Evolutionary conservation across 2,888 invertebrate species (phyloP).

Genomic region (Omphaloscelis lunosa): DNA sequence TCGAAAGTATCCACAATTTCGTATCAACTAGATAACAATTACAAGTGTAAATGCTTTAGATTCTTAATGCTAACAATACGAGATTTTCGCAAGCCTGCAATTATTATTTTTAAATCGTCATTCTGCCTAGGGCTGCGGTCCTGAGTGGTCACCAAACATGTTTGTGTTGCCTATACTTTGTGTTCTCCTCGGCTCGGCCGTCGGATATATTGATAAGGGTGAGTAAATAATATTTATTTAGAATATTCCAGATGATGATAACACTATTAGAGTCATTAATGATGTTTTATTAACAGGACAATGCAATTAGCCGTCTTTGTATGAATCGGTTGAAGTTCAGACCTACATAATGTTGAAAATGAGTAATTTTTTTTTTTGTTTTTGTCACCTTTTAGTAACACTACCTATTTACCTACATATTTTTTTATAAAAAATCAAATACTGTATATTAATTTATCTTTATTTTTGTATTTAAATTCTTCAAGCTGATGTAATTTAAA

Average conservation of each 20-base stretch:
- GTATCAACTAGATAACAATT: not conserved
- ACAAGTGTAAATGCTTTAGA: slow-evolving; percentile 1
- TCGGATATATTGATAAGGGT: slow-evolving; percentile 83
- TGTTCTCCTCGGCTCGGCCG: slow-evolving; percentile 75
- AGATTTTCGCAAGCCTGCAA: slow-evolving; percentile 16
- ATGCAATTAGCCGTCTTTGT: not conserved
- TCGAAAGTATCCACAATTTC: not conserved
- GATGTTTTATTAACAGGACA: slow-evolving; percentile 3
- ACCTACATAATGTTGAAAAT: not conserved
- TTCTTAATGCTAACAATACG: slow-evolving; percentile 9
- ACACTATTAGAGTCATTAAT: not conserved
- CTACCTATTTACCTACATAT: not conserved
- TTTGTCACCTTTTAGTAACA: not conserved
- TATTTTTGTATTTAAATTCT: not conserved
- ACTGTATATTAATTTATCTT: too few species aligned
- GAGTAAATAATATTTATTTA: slow-evolving; percentile 58
- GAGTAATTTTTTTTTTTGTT: not conserved
- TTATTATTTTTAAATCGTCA: slow-evolving; percentile 55
- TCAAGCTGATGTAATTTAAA: not conserved
- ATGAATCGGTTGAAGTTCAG: slow-evolving; percentile 32
- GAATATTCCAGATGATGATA: slow-evolving; percentile 28
- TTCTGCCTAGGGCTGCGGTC: slow-evolving; percentile 72
- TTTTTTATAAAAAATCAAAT: not conserved
- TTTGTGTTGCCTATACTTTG: slow-evolving; percentile 72
- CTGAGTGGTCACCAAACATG: slow-evolving; percentile 75